phyloP scores from a whole-genome alignment of 1,140 invertebrate genomes.

The Magallana ariakensis region DNA sequence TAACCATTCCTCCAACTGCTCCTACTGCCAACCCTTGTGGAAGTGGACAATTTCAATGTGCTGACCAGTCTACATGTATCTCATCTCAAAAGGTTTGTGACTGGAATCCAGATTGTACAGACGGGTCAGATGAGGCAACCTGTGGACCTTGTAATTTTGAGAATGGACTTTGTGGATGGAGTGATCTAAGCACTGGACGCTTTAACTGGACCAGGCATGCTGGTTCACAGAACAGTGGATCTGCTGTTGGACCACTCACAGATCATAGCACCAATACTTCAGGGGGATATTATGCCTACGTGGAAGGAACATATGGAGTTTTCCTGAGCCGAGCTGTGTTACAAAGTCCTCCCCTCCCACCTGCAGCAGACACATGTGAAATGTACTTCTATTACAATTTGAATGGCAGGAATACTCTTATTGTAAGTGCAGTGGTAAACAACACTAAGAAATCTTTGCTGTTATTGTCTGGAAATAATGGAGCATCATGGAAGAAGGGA shows the following conservation, averaged over 20 bases:
- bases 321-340: conserved; percentile 68
- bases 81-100: conserved; percentile 66
- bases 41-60: conserved; percentile 66
- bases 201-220: conserved; percentile 70
- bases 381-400: conserved; percentile 87
- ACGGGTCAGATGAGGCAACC: conserved; percentile 74
- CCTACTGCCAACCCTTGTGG: conserved; percentile 67
- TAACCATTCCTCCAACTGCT: conserved; percentile 63
- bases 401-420: conserved; percentile 81
- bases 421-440: conserved; percentile 62
- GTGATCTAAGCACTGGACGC: conserved; percentile 72
- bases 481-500: conserved; percentile 62
- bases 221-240: conserved; percentile 55
- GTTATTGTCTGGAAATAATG: conserved; percentile 46
- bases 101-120: conserved; percentile 69
- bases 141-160: conserved; percentile 78
- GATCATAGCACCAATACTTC: conserved; percentile 67
- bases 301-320: conserved; percentile 70
- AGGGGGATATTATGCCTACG: conserved; percentile 71
- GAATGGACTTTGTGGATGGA: conserved; percentile 73
- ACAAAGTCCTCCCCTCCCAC: conserved; percentile 70
- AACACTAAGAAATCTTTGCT: conserved; percentile 54
- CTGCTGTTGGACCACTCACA: conserved; percentile 51
- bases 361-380: conserved; percentile 66
- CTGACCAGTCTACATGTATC: conserved; percentile 65